Conservation (phyloP, 2,888 invertebrate species). For the Buathra laborator region DNA sequence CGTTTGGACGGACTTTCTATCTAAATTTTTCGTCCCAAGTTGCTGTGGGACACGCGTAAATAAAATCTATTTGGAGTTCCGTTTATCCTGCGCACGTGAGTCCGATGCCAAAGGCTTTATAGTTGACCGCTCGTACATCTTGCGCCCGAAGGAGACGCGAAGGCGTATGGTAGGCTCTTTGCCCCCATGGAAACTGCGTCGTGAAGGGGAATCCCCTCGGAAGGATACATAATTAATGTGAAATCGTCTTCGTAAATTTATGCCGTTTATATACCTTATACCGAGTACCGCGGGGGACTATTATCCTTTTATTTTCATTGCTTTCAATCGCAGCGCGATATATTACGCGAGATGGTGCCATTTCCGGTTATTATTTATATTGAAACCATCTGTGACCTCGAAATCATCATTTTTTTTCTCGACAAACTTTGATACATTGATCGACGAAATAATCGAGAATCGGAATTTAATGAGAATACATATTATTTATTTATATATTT, state of each 20-base stretch:
- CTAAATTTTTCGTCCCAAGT: conserved; percentile 41
- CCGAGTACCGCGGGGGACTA: not conserved
- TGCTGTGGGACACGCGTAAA: conserved; percentile 23
- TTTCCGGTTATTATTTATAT: conserved; percentile 27
- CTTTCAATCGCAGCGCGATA: conserved; percentile 26
- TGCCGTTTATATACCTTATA: not conserved
- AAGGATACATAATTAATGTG: conserved; percentile 37
- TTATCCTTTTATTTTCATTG: conserved; percentile 47
- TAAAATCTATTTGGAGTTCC: conserved; percentile 27
- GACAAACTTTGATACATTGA: not conserved
- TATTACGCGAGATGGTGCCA: not conserved
- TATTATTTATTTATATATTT: not conserved
- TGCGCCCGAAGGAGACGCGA: not conserved
- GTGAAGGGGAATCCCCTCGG: conserved; percentile 1
- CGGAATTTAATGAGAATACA: too few species aligned
- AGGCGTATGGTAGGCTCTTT: conserved; percentile 13
- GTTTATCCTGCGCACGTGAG: not conserved
- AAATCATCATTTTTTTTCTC: not conserved
- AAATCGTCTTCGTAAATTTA: conserved; percentile 49
- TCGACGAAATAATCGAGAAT: not conserved
- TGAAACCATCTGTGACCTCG: not conserved
- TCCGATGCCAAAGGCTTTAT: not conserved
- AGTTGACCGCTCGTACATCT: conserved; percentile 27
- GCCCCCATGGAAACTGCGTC: not conserved
- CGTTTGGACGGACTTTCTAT: conserved; percentile 27